A percentile compares a stretch with the other conserved stretches of the same genome.
Conservation (phyloP, 1,140 invertebrate genomes). For the Ylistrum balloti region DNA sequence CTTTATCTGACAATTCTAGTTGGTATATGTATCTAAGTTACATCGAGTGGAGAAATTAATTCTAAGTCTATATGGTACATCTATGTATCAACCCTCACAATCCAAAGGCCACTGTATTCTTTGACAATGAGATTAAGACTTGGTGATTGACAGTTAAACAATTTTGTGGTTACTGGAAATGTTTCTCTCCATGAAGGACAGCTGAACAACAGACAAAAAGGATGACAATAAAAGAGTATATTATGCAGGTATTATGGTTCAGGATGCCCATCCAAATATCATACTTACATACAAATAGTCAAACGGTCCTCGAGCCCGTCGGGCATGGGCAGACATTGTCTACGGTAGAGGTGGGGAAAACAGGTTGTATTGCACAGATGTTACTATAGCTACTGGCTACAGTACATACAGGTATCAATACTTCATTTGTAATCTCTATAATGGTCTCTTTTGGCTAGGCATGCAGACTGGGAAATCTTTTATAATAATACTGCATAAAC, state of each 20-base stretch:
- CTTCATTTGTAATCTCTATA: neutral
- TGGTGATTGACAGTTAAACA: neutral
- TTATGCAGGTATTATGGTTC: neutral
- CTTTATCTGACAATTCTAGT: too few relatives aligned
- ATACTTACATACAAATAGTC: conserved; percentile 36
- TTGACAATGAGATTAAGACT: too few relatives aligned
- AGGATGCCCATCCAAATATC: neutral
- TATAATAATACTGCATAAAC: neutral
- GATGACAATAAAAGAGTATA: conserved; percentile 6
- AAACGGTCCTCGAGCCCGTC: neutral
- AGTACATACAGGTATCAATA: neutral
- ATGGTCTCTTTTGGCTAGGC: neutral
- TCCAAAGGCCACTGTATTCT: too few relatives aligned
- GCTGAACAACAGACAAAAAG: neutral
- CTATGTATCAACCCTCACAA: too few relatives aligned
- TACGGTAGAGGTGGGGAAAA: neutral
- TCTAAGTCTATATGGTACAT: too few relatives aligned
- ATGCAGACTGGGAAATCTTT: neutral
- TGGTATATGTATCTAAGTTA: too few relatives aligned
- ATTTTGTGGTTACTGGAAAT: neutral
- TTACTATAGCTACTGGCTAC: neutral
- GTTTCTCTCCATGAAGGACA: neutral
- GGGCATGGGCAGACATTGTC: neutral
- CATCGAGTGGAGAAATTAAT: too few relatives aligned
- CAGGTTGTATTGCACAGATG: too few relatives aligned